Evolutionary conservation across 2,888 invertebrate genomes (phyloP), one percentile per base, ranked within the genome.

Genomic region (Piscicola geometra): DNA sequence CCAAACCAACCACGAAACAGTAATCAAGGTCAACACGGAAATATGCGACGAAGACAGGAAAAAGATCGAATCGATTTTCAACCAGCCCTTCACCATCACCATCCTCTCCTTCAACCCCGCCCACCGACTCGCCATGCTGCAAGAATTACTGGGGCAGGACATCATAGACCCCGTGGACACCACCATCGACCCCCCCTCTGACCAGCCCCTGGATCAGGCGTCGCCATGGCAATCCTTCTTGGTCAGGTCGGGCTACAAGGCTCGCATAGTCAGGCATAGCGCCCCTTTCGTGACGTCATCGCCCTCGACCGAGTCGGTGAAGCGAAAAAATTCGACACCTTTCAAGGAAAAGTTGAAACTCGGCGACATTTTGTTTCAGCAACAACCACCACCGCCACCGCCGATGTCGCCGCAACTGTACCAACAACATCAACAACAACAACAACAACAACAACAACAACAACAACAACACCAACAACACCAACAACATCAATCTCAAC

Each of bases 21-120:
- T 67, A 30, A 77, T 79, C 33, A 72, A 77, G n/a, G 81, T 81
- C 33, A 70, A 30, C 36, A 47, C 64, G 1, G 64, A 60, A 33
- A 73, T 73, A 25, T 64, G 35, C 0, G 30, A 5, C 12, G n/a
- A 30, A 32, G 73, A 73, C n/a, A 56, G 64, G 9, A 25, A 73
- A 36, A 1, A 12, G 25, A 28, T 73, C 25, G 64, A 41, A 33
- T n/a, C 1, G 35, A 18, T 73, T 21, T 73, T 64, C 28, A n/a
- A n/a, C 32, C 52, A 35, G 5, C 64, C 64, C n/a, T 56, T 56
- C 33, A 73, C 64, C 1, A 35, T 64, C 18, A 60, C 56, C 60
- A 52, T 73, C 35, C 25, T 73, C n/a, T 64, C 64, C 5, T 1
- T 21, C 35, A 50, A 33, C 35, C 73, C 73, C 9, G 15, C n/a